Evolutionary conservation across 2,113 vertebrate genomes (phyloP), one percentile per base, ranked within the genome.

Genomic region (Salvelinus namaycush): DNA sequence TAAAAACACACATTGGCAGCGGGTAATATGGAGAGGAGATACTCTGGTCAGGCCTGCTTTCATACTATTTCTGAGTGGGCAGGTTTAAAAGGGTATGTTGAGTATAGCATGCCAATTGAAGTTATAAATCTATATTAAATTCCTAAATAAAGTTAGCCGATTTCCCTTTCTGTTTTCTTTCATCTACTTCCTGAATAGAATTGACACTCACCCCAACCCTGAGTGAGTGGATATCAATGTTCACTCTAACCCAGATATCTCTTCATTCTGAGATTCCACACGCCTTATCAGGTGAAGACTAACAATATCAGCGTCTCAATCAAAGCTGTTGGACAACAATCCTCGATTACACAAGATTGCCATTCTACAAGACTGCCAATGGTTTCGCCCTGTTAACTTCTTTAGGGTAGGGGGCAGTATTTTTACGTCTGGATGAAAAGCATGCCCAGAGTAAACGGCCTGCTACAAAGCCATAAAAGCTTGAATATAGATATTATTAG

Each of bases 241-340:
- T 76, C 70, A 71, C 72, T 76, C 11, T 9, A 3, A 64, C 20
- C 12, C 14, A 1, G 57, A 24, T 8, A 70, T 13, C 67, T 73
- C 73, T 14, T 51, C 16, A 12, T 80, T 22, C 62, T 73, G 67
- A 18, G 49, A 72, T 68, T 48, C 57, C 4, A 22, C 26, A 26
- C 2, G 57, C 31, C 31, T 69, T 69, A 64, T 73, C 57, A 0
- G 54, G 59, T 18, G 39, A 44, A 44, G 39, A 44, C 39, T 0
- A 44, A 44, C 39, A 11, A 44, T 11, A 44, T 44, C 39, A 44
- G 39, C 9, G 0, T 3, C 16, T 54, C 14, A 51, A 75, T 57
- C 39, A 29, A 68, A 68, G 22, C 5, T 69, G 20, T 11, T 29
- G 16, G 22, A 65, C 66, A 39, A 22, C 51, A 59, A 69, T 69